Evolutionary conservation across 2,113 vertebrate species (phyloP), one percentile per base, ranked within the genome.

Genomic region (Nerophis lumbriciformis): DNA sequence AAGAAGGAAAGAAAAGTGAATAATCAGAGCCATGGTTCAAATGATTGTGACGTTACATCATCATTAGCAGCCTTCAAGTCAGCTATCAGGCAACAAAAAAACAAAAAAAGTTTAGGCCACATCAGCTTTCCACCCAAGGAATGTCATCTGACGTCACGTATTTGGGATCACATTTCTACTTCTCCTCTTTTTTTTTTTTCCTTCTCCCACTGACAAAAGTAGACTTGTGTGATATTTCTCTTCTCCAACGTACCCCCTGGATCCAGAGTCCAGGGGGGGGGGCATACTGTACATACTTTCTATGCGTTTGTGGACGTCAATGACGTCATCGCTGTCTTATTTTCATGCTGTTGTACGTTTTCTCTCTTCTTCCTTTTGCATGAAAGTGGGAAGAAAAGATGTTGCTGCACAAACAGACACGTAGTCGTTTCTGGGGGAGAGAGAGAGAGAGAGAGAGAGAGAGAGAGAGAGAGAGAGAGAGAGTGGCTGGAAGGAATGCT

Each of bases 401-500:
- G 55, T 44, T 44, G 55, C 21, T 39, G 78, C 85, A 77, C 84
- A 87, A 84, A 87, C 80, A 86, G 85, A 87, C 85, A 88, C 87
- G 87, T 88, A 87, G 85, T 78, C 83, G 81, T 81, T 87, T 85
- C 82, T 81, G 79, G 55, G 75, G 55, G 19, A 59, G 75, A 16
- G 79, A 48, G 79, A 51, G 81, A 48, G 75, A 53, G 59, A 60
- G 69, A 49, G 65, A 53, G 66, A 48, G 59, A 69, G 70, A 55
- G 56, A 59, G 72, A 48, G 67, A 44, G 71, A 66, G 77, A 35
- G 71, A 15, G 68, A 59, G 60, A 67, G 76, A 68, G 53, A 76
- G 73, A 61, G 83, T 83, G 85, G 66, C 87, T 88, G 79, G 85
- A 87, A 87, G 87, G 87, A 88, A 87, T 88, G 87, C 87, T 86